phyloP scores from a whole-genome alignment of 2,797 vertebrate species.

The Cynopterus sphinx region DNA sequence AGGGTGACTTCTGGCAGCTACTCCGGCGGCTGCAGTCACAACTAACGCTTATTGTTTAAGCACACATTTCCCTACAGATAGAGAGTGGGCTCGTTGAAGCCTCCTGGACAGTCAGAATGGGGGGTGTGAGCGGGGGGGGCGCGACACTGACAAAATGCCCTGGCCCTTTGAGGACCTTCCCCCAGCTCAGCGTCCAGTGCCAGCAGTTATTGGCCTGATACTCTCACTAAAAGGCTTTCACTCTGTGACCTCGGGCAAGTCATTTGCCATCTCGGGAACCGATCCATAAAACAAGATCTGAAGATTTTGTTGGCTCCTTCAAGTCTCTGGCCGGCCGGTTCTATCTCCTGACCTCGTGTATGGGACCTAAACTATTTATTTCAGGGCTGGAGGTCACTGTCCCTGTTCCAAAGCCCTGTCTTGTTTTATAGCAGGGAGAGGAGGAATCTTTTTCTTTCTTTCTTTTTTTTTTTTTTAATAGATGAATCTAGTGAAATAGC shows the following conservation, averaged over 20 bases:
- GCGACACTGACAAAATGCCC: not conserved
- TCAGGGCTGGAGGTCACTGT: not conserved
- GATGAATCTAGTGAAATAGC: not conserved
- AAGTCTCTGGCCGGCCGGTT: not conserved
- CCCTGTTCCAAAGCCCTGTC: not conserved
- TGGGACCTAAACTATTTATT: not conserved
- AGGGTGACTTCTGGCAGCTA: not conserved
- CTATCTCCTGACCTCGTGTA: not conserved
- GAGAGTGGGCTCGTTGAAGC: not conserved
- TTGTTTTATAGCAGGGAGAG: not conserved
- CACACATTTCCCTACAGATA: not conserved
- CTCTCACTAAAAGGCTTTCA: not conserved
- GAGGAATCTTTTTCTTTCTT: too few relatives aligned
- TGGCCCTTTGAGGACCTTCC: not conserved
- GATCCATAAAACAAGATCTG: not conserved
- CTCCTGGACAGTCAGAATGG: fast-evolving
- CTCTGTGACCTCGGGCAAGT: not conserved
- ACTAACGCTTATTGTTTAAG: not conserved
- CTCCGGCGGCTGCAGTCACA: not conserved
- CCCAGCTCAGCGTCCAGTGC: not conserved
- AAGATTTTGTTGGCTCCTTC: not conserved
- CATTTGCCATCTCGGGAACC: not conserved
- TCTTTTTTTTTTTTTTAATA: not conserved
- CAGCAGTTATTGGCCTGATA: not conserved
- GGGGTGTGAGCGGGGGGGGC: fast-evolving